Evolutionary conservation across 2,888 invertebrate genomes (phyloP), one percentile per base, ranked within the genome.

Genomic region (Notocelia uddmanniana): DNA sequence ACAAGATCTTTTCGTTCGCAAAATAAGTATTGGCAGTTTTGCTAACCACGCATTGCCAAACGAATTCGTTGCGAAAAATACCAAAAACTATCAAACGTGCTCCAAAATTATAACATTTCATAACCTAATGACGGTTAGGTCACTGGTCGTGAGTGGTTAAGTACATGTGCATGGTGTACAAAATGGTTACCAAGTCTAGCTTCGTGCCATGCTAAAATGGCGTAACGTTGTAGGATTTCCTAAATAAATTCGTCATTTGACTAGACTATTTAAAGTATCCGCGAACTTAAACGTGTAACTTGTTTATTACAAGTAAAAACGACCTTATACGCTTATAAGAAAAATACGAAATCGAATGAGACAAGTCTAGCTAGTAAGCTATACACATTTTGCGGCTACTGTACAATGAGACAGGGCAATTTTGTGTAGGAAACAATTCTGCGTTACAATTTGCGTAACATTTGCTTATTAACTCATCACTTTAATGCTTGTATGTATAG

Each of bases 81-180:
- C 21, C 52, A 50, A 70, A 66, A 59, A 48, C 58, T 31, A 69
- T 62, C 50, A 66, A 66, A 59, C 37, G 10, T 60, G 63, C 41
- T 66, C 64, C 50, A 57, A 69, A 64, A 58, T 58, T 64, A 50
- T 70, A 52, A 34, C 48, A 67, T 74, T 70, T 74, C 73, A 70
- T 74, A 70, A 74, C 57, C 21, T 72, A 60, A 68, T 66, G 71
- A 45, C 11, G 57, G 57, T 70, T 59, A 57, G 66, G 57, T 67
- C 66, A 58, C 23, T 23, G 23, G 21, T 59, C 68, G 59, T 48
- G 68, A 48, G 59, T 67, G 34, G 45, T 54, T 69, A 60, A 69
- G 45, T 23, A 48, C 48, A 57, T 45, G 58, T 68, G 52, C 67
- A 63, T 68, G 66, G 55, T 58, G 34, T 55, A 50, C 58, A 71